A percentile compares a stretch with the other conserved stretches of the same genome.
phyloP scores from a whole-genome alignment of 2,797 vertebrate genomes.

The Cossypha caffra region DNA sequence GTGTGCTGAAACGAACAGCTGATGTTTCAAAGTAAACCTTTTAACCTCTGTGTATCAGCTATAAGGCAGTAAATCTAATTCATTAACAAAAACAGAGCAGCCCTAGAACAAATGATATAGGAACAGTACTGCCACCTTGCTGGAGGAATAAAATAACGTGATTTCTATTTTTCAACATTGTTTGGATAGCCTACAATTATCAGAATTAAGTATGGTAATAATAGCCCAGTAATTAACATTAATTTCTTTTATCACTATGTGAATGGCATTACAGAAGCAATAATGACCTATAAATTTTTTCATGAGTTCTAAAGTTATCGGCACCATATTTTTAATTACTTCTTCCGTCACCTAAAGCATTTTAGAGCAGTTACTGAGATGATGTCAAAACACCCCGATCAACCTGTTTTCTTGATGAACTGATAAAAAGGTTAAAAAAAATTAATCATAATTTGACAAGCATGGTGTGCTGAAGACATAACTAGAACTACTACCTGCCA shows the following conservation, averaged over 20 bases:
- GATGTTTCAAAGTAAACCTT: slow-evolving; percentile 49
- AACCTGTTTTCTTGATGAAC: slow-evolving; percentile 4
- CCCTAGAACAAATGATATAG: neutral
- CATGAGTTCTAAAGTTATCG: slow-evolving; percentile 48
- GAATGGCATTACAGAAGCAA: slow-evolving; percentile 54
- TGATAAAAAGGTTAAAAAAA: slow-evolving; percentile 41
- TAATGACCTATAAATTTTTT: slow-evolving; percentile 61
- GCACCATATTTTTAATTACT: slow-evolving; percentile 53
- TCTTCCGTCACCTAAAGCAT: slow-evolving; percentile 42
- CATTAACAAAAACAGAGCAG: slow-evolving; percentile 10
- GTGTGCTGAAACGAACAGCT: neutral
- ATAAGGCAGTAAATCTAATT: slow-evolving; percentile 21
- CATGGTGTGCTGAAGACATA: neutral
- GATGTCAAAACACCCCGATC: neutral
- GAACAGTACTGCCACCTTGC: slow-evolving; percentile 45
- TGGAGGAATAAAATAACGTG: slow-evolving; percentile 40
- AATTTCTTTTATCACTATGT: slow-evolving; percentile 63
- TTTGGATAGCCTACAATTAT: slow-evolving; percentile 64
- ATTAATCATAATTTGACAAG: neutral
- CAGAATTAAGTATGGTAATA: slow-evolving; percentile 66
- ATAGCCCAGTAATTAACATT: slow-evolving; percentile 67
- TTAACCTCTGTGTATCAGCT: slow-evolving; percentile 24
- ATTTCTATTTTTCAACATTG: slow-evolving; percentile 38
- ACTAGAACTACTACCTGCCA: slow-evolving; percentile 19
- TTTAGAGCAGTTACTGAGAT: slow-evolving; percentile 18